Conservation (phyloP, 2,113 vertebrate species). For the Phalacrocorax brasilianus region DNA sequence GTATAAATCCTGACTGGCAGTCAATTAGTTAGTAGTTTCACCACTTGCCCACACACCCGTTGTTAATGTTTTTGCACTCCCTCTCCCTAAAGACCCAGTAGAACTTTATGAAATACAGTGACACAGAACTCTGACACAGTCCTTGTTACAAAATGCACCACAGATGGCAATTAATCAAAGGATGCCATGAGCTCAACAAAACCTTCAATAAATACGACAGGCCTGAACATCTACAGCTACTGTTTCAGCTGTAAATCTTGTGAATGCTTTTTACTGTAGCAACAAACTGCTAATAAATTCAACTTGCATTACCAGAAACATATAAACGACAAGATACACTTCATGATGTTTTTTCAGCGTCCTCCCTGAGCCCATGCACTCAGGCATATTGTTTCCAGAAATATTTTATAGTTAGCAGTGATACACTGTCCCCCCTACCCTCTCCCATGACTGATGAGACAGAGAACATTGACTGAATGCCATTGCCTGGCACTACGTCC, state of each 20-base stretch:
- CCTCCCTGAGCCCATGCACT: constrained; percentile 3
- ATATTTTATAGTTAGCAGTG: constrained; percentile 16
- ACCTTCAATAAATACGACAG: constrained; percentile 52
- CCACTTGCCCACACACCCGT: constrained; percentile 53
- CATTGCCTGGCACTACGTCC: background rate
- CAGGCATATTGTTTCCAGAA: constrained; percentile 20
- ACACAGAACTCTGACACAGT: constrained; percentile 49
- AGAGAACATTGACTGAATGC: background rate
- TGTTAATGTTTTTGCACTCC: constrained; percentile 60
- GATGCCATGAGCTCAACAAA: constrained; percentile 69
- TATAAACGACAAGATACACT: constrained; percentile 14
- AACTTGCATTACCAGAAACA: constrained; percentile 36
- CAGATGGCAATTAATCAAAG: constrained; percentile 71
- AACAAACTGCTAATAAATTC: constrained; percentile 64
- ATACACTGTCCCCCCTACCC: background rate
- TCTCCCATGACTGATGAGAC: background rate
- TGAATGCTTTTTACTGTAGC: constrained; percentile 58
- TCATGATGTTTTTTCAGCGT: constrained; percentile 10
- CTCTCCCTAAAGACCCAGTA: constrained; percentile 46
- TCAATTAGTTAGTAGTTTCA: constrained; percentile 58
- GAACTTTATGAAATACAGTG: constrained; percentile 62
- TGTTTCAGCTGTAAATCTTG: constrained; percentile 67
- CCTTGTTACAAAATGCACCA: constrained; percentile 64
- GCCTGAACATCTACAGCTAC: constrained; percentile 36
- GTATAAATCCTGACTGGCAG: constrained; percentile 41